Evolutionary conservation across 2,797 vertebrate genomes (phyloP).

Genomic region (Parambassis ranga): DNA sequence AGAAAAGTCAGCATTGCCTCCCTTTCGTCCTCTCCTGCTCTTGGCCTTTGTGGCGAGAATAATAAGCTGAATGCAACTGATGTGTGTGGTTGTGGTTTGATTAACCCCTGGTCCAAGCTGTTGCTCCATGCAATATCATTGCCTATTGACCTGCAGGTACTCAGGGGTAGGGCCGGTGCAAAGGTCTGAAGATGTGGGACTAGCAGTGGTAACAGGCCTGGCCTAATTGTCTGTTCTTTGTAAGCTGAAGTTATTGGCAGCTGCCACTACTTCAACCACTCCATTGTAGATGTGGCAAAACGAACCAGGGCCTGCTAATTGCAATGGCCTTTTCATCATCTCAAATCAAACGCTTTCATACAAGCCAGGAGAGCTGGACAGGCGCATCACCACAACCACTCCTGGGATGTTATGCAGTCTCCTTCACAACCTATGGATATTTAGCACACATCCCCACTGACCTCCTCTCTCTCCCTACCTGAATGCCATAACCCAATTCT

Average conservation of each 20-base stretch:
- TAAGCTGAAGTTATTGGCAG: constrained; percentile 92
- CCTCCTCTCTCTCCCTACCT: constrained; percentile 80
- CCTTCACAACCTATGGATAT: constrained; percentile 75
- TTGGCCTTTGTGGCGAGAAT: constrained; percentile 66
- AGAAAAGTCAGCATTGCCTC: constrained; percentile 9
- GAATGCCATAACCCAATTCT: constrained; percentile 82
- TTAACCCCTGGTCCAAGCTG: constrained; percentile 81
- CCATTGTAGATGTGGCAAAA: constrained; percentile 83
- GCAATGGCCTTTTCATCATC: constrained; percentile 98
- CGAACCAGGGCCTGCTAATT: constrained; percentile 89
- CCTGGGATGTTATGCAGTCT: constrained; percentile 63
- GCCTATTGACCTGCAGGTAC: constrained; percentile 85
- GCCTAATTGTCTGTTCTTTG: constrained; percentile 91
- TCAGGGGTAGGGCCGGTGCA: constrained; percentile 77
- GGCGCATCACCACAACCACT: constrained; percentile 34
- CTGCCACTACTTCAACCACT: constrained; percentile 86
- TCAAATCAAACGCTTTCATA: constrained; percentile 87
- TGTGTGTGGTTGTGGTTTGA: constrained; percentile 73
- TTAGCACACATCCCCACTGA: constrained; percentile 82
- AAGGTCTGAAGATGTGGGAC: constrained; percentile 86
- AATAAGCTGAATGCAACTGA: constrained; percentile 60
- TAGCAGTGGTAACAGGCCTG: constrained; percentile 75
- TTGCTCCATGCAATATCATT: constrained; percentile 78
- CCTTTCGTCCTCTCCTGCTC: constrained; percentile 15
- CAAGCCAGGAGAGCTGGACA: constrained; percentile 66